Conservation (phyloP, 2,888 invertebrate genomes). For the Petrolisthes manimaculis region DNA sequence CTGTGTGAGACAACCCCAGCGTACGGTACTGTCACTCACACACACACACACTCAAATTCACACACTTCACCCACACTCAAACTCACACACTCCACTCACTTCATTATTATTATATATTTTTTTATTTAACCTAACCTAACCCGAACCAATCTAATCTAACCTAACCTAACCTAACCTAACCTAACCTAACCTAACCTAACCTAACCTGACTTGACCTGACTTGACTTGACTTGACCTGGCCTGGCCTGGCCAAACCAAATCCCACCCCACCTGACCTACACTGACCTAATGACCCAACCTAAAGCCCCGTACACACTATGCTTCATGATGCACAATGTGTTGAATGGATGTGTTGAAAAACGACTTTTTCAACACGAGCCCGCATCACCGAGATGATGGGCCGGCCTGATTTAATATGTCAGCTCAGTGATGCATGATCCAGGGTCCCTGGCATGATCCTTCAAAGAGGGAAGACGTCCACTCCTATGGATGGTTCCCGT, state of each 20-base stretch:
- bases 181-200: not conserved
- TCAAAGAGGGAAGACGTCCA: no score
- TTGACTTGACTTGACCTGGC: not conserved
- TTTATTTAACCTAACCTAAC: not conserved
- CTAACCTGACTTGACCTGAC: slow-evolving; percentile 10
- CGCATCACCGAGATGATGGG: no score
- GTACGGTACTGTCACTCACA: not conserved
- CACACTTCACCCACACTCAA: slow-evolving; percentile 20
- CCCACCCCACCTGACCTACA: not conserved
- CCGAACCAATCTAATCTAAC: slow-evolving; percentile 3
- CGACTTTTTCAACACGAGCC: no score
- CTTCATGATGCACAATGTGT: no score
- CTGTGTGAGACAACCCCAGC: slow-evolving; percentile 32
- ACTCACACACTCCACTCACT: not conserved
- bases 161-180: not conserved
- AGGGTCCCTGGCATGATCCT: no score
- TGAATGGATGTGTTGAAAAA: no score
- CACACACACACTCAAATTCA: slow-evolving; percentile 12
- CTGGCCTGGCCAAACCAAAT: not conserved
- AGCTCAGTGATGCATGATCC: no score
- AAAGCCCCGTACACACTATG: no score
- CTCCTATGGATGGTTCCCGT: no score
- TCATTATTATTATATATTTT: no score
- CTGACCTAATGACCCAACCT: not conserved
- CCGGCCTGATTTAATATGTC: no score